These are phyloP conservation scores for Epirrhoe tristata DNA, from an alignment of 2,888 invertebrate species.

Conservation along the genomic window DNA sequence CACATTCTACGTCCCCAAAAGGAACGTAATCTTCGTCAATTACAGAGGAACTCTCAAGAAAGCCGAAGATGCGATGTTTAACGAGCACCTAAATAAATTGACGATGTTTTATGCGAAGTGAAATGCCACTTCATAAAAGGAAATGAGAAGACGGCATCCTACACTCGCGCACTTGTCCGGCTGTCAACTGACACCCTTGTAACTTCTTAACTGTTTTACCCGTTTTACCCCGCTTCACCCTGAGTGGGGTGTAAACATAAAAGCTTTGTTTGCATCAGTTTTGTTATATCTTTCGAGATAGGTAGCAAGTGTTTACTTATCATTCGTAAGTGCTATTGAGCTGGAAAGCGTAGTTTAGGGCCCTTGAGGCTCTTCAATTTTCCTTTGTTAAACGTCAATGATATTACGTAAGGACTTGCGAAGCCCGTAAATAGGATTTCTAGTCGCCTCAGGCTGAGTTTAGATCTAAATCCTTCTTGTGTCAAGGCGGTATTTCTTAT, in stretches of 20 bases:
- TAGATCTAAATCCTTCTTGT: constrained; percentile 35
- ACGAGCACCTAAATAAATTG: constrained; percentile 42
- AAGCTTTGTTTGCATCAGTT: constrained; percentile 59
- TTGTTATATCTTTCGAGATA: constrained; percentile 51
- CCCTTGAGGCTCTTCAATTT: constrained; percentile 63
- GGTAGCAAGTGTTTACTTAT: constrained; percentile 62
- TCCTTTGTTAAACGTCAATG: constrained; percentile 65
- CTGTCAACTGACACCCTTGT: constrained; percentile 42
- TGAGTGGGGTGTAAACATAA: constrained; percentile 48
- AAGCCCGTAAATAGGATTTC: constrained; percentile 40
- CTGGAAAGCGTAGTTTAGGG: constrained; percentile 66
- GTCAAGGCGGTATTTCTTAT: constrained; percentile 31
- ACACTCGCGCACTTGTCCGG: constrained; percentile 39
- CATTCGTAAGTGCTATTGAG: constrained; percentile 66
- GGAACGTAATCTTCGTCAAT: constrained; percentile 30
- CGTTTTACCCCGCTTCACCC: constrained; percentile 28
- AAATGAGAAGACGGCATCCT: constrained; percentile 55
- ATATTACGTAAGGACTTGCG: constrained; percentile 59
- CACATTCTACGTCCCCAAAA: constrained; percentile 18
- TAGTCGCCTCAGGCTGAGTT: constrained; percentile 35
- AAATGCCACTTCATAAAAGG: constrained; percentile 52
- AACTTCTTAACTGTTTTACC: constrained; percentile 32
- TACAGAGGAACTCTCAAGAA: constrained; percentile 32
- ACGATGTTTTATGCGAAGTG: constrained; percentile 38
- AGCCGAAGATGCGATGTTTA: constrained; percentile 37